Conservation (phyloP, 2,113 vertebrate genomes). For the Triplophysa dalaica region DNA sequence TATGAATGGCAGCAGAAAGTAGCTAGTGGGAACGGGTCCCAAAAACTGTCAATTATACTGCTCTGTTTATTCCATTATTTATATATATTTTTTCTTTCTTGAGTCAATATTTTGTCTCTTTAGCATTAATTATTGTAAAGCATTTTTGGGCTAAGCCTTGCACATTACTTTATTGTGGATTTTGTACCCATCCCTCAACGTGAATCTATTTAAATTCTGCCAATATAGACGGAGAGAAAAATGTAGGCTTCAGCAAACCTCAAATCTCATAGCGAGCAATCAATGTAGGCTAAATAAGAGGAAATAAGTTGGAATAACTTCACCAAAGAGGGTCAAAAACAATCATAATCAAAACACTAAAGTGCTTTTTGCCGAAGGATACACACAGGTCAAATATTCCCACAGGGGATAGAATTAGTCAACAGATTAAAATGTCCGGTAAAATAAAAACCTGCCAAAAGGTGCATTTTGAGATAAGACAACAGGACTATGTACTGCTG, state of each 20-base stretch:
- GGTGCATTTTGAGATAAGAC: no score
- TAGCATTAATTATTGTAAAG: not conserved
- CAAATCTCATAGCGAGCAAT: no score
- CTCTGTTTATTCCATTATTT: not conserved
- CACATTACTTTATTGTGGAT: not conserved
- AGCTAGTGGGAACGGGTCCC: conserved; percentile 4
- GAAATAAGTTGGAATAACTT: no score
- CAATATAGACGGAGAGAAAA: no score
- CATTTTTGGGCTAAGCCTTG: not conserved
- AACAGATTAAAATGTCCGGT: not conserved
- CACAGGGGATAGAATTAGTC: no score
- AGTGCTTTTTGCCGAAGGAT: not conserved
- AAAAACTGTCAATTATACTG: not conserved
- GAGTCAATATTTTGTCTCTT: not conserved
- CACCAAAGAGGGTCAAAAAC: no score
- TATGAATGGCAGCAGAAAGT: conserved; percentile 15
- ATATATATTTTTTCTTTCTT: not conserved
- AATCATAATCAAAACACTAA: no score
- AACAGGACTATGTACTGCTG: no score
- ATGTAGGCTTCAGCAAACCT: no score
- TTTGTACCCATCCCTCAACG: no score
- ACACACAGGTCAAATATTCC: not conserved
- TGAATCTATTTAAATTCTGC: no score
- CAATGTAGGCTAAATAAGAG: no score
- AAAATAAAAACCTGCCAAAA: not conserved